Base-by-base conservation (phyloP, 2,113 vertebrate genomes). In the Xenus cinereus region DNA sequence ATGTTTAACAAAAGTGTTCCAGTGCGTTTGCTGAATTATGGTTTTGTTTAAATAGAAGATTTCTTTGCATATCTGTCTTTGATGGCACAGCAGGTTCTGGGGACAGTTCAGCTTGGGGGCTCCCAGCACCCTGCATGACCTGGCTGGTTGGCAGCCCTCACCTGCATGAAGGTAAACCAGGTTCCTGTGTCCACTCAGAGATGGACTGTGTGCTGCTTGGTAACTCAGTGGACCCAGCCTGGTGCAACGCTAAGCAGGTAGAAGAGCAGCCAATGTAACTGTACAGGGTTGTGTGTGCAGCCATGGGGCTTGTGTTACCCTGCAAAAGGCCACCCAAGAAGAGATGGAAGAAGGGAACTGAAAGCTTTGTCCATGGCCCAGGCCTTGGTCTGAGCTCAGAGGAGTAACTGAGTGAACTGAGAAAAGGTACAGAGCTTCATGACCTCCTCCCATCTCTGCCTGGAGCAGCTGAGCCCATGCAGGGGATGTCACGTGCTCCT, bases 401-500 rank as follows among this genome's bases (percentile, higher is more conserved):
- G 66, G 28, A 71, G 14, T 53, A 54, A 35, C 39, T 46, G 80
- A 41, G 39, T 12, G 59, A 63, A 15, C n/a, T 35, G 54, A 73
- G 64, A 10, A 51, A n/a, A n/a, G 27, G 7, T 12, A 6, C n/a
- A 62, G 90, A 53, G 43, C 57, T 86, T 46, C 28, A 3, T 75
- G n/a, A 33, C 32, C 37, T 27, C 18, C 9, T 78, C 37, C 33
- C 13, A 12, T n/a, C 45, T 33, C 37, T 56, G 33, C 39, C 48
- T 5, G 0, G 4, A 1, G 3, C 62, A 72, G 76, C 39, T 48
- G 63, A 51, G 39, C 84, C 35, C 0, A 0, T 32, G 28, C 39
- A 51, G 53, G 53, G 57, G 43, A 7, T 57, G 35, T 46, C 63
- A 14, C 60, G 66, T 0, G 0, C 80, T 78, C 41, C 79, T 53